These are phyloP conservation scores for Scytalopus superciliaris DNA, from an alignment of 2,113 vertebrate species.

Conservation along the genomic window DNA sequence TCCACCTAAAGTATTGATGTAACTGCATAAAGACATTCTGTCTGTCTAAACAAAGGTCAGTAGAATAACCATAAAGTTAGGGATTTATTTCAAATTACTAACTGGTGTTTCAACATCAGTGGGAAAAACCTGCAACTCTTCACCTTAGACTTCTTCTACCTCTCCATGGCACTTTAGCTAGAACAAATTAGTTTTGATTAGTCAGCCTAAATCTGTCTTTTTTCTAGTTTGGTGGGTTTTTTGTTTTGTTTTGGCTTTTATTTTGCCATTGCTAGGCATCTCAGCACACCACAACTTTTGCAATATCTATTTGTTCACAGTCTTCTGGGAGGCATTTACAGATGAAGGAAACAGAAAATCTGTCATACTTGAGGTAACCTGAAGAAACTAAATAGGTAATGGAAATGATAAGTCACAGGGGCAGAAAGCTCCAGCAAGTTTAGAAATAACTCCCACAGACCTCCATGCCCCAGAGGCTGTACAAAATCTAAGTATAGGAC, in stretches of 20 bases:
- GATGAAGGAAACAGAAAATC: not conserved
- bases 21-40: not conserved
- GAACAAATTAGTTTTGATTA: not conserved
- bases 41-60: not conserved
- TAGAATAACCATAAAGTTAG: not conserved
- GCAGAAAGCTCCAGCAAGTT: not conserved
- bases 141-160: not conserved
- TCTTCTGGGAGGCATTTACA: not conserved
- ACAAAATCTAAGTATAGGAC: not conserved
- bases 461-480: rapidly evolving
- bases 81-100: not conserved
- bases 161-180: not conserved
- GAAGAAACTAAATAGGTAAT: not conserved
- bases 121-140: not conserved
- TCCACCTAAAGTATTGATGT: not conserved
- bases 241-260: not conserved
- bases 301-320: not conserved
- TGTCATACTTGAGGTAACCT: not conserved
- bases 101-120: not conserved
- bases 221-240: rapidly evolving
- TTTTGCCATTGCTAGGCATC: not conserved
- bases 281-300: not conserved
- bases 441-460: not conserved
- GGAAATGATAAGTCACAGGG: not conserved
- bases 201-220: not conserved